These are phyloP conservation scores for Cassiopea andromeda DNA, from an alignment of 30 jellyfish, hydroid and myxozoan species.

Conservation along the genomic window DNA sequence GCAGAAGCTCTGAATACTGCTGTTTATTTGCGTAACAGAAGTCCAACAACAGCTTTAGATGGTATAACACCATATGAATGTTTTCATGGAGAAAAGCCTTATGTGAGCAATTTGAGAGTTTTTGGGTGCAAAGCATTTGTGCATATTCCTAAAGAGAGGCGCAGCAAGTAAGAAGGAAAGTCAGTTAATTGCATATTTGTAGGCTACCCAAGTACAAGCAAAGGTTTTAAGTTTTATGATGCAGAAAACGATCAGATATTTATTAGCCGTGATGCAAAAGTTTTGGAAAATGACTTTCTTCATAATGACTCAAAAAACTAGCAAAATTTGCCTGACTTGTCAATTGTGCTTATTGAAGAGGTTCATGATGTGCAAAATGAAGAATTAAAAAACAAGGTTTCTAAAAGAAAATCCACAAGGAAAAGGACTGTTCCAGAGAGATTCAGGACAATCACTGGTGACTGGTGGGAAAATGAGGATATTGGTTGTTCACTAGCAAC, in stretches of 20 bases:
- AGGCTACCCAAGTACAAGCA: too few relatives aligned
- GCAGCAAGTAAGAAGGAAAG: neutral
- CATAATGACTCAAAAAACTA: neutral
- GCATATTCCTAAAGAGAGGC: slow-evolving; percentile 20
- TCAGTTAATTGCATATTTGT: too few relatives aligned
- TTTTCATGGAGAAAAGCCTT: too few relatives aligned
- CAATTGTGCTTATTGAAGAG: neutral
- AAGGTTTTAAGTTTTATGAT: too few relatives aligned
- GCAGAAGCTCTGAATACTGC: neutral
- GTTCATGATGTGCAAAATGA: too few relatives aligned
- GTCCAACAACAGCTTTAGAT: too few relatives aligned
- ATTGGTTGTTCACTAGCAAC: neutral
- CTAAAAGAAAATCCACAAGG: neutral
- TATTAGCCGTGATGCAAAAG: slow-evolving; percentile 6
- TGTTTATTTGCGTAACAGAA: too few relatives aligned
- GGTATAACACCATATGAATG: too few relatives aligned
- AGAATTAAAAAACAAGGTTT: neutral
- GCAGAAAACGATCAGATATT: neutral
- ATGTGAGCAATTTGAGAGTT: too few relatives aligned
- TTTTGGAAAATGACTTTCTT: slow-evolving; percentile 34
- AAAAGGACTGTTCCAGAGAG: too few relatives aligned
- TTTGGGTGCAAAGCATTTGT: neutral
- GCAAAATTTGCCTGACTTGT: neutral
- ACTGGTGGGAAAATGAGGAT: neutral
- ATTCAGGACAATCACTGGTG: too few relatives aligned